Evolutionary conservation across 1,140 invertebrate genomes (phyloP), one percentile per base, ranked within the genome.

Genomic region (Odontomachus brunneus): DNA sequence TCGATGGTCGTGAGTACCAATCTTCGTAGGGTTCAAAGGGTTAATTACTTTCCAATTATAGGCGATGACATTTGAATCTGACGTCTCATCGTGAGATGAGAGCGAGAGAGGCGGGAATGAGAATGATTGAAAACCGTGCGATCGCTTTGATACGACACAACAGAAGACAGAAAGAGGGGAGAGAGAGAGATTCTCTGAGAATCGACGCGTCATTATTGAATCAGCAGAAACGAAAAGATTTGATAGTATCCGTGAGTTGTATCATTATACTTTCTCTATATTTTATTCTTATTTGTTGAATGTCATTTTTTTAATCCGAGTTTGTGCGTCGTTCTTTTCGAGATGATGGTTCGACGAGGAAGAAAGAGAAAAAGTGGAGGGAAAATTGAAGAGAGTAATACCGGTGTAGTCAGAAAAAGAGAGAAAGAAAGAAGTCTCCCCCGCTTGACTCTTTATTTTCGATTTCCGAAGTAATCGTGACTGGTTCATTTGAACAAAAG

Each of bases 211-310:
- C 9, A 44, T 80, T 80, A 59, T 71, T 69, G 29, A 67, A 71
- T 57, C 7, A 57, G 33, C 12, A 69, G 63, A 78, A 57, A 69
- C 22, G 22, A n/a, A 33, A 26, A 59, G 14, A 57, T 80, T 71
- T 17, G 17, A 57, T 44, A 11, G 0, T 44, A 44, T 78, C 22
- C 55, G 33, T 78, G 65, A 44, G 22, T 57, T n/a, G 29, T 69
- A 78, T 69, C 49, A 19, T 78, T 55, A 48, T 69, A 48, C 59
- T n/a, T 71, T 57, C 29, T 9, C 33, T 67, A 33, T 19, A 80
- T 48, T 69, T 71, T 69, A 80, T 69, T 78, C 69, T 17, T 80
- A 59, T 9, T 80, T 80, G 48, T 48, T 80, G 17, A 33, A 44
- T 44, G 38, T 44, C 9, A 11, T 44, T 69, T 15, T 78, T 57